Conservation (phyloP, 2,113 vertebrate species). For the Brachypodius melanocephalos region DNA sequence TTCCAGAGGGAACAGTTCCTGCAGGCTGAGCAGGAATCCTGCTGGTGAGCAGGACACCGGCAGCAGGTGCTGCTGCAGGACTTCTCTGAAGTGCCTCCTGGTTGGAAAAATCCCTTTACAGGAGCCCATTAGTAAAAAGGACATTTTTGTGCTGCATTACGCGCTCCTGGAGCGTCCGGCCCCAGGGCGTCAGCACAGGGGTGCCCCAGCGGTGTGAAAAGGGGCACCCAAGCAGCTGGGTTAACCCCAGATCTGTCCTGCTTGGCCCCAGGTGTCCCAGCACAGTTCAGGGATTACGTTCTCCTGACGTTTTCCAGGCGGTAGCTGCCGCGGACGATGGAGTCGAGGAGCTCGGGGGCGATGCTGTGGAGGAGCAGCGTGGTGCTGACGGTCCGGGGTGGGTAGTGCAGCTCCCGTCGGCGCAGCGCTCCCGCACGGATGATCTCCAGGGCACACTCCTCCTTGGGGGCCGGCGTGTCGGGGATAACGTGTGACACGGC, state of each 20-base stretch:
- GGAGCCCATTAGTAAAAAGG: background rate
- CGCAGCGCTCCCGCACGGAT: slow-evolving; percentile 65
- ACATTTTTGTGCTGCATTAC: background rate
- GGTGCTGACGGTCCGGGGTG: rapidly evolving
- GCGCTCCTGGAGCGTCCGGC: background rate
- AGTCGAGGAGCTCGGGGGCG: slow-evolving; percentile 54
- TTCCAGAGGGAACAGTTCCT: background rate
- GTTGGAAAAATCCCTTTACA: background rate
- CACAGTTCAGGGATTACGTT: rapidly evolving
- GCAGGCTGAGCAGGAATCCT: background rate
- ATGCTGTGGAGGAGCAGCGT: background rate
- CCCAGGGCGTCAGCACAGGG: background rate
- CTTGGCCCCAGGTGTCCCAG: background rate
- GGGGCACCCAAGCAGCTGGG: background rate
- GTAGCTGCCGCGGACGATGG: background rate
- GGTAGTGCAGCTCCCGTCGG: slow-evolving; percentile 67
- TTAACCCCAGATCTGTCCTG: rapidly evolving
- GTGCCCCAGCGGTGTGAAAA: rapidly evolving
- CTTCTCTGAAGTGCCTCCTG: background rate
- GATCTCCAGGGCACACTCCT: slow-evolving; percentile 77
- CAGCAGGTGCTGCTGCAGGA: background rate
- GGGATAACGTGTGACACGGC: background rate
- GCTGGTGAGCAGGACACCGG: background rate
- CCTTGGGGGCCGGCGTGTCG: slow-evolving; percentile 11
- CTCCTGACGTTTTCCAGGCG: slow-evolving; percentile 6